Conservation (phyloP, 2,113 vertebrate species). For the Hydrochoerus hydrochaeris region DNA sequence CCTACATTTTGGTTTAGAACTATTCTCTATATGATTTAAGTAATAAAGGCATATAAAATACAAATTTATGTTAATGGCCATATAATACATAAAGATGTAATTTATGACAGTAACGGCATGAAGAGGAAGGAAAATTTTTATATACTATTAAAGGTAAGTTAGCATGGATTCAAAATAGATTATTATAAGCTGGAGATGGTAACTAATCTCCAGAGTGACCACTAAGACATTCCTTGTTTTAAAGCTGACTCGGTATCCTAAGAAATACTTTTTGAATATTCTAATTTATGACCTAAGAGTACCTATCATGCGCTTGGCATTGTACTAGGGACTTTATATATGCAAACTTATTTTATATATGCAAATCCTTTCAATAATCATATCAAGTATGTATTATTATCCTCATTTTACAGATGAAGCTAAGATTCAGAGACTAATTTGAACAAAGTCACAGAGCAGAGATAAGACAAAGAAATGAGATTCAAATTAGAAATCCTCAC, state of each 20-base stretch:
- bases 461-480: neutral
- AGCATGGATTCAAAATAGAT: slow-evolving; percentile 4
- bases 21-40: slow-evolving; percentile 22
- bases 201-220: neutral
- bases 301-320: neutral
- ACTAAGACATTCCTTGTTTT: slow-evolving; percentile 42
- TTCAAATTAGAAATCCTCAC: slow-evolving; percentile 15
- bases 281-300: neutral
- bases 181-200: neutral
- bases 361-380: slow-evolving; percentile 9
- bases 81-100: slow-evolving; percentile 7
- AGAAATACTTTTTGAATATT: slow-evolving; percentile 16
- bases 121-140: neutral
- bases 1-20: neutral
- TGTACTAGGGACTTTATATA: neutral
- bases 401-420: neutral
- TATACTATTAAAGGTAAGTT: neutral
- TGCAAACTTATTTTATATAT: neutral
- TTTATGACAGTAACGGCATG: neutral
- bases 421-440: slow-evolving; percentile 18
- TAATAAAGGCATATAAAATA: neutral
- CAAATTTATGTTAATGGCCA: neutral
- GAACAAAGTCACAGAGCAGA: neutral
- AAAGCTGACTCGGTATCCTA: neutral
- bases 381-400: neutral